These are phyloP conservation scores for Rhopalosiphum maidis DNA, from an alignment of 1,140 invertebrate species.

Conservation along the genomic window DNA sequence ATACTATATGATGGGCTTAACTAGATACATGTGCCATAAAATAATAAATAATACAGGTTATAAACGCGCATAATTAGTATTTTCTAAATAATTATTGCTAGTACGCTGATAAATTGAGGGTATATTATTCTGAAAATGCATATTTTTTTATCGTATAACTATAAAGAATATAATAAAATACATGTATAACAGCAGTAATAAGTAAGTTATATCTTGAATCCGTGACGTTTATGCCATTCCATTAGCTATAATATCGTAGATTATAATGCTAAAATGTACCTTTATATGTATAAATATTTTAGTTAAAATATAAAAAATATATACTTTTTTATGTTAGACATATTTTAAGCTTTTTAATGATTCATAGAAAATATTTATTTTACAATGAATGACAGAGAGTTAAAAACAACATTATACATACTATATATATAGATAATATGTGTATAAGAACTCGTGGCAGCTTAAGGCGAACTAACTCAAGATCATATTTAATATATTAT, in stretches of 20 bases:
- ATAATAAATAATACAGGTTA: background rate
- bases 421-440: background rate
- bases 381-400: background rate
- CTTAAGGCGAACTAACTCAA: constrained; percentile 14
- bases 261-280: background rate
- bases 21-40: background rate
- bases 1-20: no score
- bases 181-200: background rate
- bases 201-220: background rate
- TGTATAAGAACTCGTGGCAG: background rate
- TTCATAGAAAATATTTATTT: background rate
- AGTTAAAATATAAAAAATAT: background rate
- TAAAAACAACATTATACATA: background rate
- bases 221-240: constrained; percentile 23
- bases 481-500: constrained; percentile 10
- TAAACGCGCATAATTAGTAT: background rate
- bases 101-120: background rate
- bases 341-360: constrained; percentile 17
- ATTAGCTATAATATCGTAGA: background rate
- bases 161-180: background rate
- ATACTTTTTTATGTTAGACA: background rate
- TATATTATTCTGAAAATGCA: background rate
- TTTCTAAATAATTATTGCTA: background rate
- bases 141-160: background rate
- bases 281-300: constrained; percentile 1